phyloP scores from a whole-genome alignment of 2,113 vertebrate species.

The Alces alces region DNA sequence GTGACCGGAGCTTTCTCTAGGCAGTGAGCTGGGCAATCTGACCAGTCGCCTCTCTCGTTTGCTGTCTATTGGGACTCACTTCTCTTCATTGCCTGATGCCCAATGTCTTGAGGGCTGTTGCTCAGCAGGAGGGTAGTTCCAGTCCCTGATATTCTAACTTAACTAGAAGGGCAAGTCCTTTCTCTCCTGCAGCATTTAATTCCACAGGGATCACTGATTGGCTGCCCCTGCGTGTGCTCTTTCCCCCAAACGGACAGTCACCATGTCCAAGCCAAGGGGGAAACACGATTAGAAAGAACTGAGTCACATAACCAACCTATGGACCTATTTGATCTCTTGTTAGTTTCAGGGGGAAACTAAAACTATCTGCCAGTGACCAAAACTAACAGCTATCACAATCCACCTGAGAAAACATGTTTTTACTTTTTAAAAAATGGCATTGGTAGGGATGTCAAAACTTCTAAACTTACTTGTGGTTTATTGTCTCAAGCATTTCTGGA shows the following conservation, averaged over 20 bases:
- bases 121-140: background rate
- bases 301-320: background rate
- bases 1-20: background rate
- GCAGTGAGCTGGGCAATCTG: background rate
- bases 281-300: background rate
- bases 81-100: background rate
- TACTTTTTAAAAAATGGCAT: background rate
- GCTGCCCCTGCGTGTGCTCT: background rate
- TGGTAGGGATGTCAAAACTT: background rate
- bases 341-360: background rate
- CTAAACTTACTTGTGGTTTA: background rate
- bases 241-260: background rate
- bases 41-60: fast-evolving
- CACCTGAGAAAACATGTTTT: background rate
- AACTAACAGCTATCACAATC: background rate
- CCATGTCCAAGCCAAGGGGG: background rate
- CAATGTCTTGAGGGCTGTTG: background rate
- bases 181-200: background rate
- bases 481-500: background rate
- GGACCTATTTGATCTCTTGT: background rate
- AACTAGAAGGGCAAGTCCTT: background rate
- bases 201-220: background rate
- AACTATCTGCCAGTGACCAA: background rate
- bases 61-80: background rate
- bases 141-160: background rate